phyloP scores from a whole-genome alignment of 2,113 vertebrate species.

The Hymenochirus boettgeri region DNA sequence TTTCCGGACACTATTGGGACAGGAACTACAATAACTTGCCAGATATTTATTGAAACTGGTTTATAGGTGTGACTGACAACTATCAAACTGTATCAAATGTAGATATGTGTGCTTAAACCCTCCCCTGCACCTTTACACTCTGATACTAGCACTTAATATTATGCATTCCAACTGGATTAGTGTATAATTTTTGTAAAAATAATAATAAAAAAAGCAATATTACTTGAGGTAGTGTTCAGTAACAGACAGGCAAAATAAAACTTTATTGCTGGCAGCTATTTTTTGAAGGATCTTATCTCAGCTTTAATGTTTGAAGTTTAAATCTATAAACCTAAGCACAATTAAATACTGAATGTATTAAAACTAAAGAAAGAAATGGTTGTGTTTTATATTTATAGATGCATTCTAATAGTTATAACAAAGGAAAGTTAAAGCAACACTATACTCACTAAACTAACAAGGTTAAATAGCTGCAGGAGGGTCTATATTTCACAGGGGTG shows the following conservation, averaged over 20 bases:
- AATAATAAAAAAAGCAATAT: conserved; percentile 24
- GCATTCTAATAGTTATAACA: no score
- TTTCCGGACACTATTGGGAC: conserved; percentile 92
- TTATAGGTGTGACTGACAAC: conserved; percentile 38
- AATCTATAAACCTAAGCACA: background rate
- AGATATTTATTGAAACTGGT: conserved; percentile 85
- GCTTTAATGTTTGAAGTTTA: no score
- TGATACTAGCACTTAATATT: conserved; percentile 15
- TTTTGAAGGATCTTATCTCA: background rate
- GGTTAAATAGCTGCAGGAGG: no score
- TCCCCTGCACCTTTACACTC: conserved; percentile 30
- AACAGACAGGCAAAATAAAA: no score
- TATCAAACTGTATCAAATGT: conserved; percentile 30
- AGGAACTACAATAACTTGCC: conserved; percentile 85
- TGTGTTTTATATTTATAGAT: background rate
- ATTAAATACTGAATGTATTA: background rate
- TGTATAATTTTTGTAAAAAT: conserved; percentile 10
- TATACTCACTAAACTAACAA: no score
- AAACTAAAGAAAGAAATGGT: background rate
- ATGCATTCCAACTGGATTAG: conserved; percentile 17
- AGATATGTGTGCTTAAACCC: conserved; percentile 27
- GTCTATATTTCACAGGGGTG: no score
- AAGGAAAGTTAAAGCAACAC: no score
- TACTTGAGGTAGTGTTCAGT: background rate
- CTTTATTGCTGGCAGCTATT: conserved; percentile 1